Evolutionary conservation across 2,797 vertebrate species (phyloP).

Genomic region (Vespertilio murinus): DNA sequence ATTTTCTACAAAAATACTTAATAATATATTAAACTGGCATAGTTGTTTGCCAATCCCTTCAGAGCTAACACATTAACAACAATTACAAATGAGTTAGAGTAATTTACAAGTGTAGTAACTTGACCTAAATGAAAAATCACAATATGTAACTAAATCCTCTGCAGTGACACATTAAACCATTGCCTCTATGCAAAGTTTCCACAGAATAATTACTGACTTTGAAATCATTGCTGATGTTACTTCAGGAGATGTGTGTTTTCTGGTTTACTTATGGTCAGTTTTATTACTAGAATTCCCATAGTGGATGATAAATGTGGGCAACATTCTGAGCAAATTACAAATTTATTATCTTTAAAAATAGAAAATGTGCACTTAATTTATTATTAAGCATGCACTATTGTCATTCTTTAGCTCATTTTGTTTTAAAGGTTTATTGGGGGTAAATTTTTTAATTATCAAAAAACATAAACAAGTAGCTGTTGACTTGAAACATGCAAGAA

Average conservation of each 20-base stretch:
- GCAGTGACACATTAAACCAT: neutral
- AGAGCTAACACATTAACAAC: neutral
- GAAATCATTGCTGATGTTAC: neutral
- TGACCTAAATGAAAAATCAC: constrained; percentile 29
- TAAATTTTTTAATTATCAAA: neutral
- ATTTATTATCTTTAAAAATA: neutral
- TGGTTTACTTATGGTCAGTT: neutral
- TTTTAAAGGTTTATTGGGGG: neutral
- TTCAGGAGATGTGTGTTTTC: neutral
- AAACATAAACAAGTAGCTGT: neutral
- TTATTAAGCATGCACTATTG: neutral
- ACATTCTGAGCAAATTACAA: neutral
- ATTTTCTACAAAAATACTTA: constrained; percentile 5
- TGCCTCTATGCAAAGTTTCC: neutral
- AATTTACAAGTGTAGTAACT: neutral
- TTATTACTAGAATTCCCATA: neutral
- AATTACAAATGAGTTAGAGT: neutral
- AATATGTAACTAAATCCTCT: neutral
- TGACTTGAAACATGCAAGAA: neutral
- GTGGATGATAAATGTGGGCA: neutral
- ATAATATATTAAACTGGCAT: neutral
- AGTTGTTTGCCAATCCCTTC: neutral
- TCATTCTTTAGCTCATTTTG: constrained; percentile 5
- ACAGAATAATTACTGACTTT: neutral
- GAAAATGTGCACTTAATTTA: neutral